Conservation (phyloP, 2,888 invertebrate species). For the Eueremaeus valkanovi region DNA sequence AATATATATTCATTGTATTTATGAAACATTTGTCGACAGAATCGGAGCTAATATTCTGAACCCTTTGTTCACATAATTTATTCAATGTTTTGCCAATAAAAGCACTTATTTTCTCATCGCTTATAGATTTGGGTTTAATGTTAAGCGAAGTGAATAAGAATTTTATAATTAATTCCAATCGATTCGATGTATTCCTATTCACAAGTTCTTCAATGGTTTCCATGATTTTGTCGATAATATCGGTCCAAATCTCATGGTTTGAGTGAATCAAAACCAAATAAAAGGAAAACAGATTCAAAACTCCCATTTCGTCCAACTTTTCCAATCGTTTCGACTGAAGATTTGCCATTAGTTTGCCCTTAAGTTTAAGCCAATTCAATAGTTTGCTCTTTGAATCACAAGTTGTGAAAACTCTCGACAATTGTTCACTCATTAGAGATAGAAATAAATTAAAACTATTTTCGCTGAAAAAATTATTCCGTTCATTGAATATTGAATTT, state of each 20-base stretch:
- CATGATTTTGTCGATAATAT: neutral
- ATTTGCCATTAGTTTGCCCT: slow-evolving; percentile 5
- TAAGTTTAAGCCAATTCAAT: neutral
- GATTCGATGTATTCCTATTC: neutral
- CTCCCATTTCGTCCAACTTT: neutral
- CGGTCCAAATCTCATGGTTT: neutral
- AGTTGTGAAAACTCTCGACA: neutral
- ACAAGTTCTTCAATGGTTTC: neutral
- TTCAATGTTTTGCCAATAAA: neutral
- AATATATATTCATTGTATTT: neutral
- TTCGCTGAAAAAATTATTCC: neutral
- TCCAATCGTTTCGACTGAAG: neutral
- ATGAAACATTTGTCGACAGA: neutral
- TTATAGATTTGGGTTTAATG: neutral
- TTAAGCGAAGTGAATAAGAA: neutral
- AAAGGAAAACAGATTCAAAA: slow-evolving; percentile 15
- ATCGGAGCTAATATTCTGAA: neutral
- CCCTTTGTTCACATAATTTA: neutral
- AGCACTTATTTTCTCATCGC: neutral
- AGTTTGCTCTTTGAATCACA: neutral
- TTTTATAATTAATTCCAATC: neutral
- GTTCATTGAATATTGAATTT: neutral
- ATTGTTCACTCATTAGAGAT: slow-evolving; percentile 1
- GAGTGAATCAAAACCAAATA: slow-evolving; percentile 2
- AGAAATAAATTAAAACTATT: slow-evolving; percentile 23